phyloP scores from a whole-genome alignment of 2,113 vertebrate genomes.

The Struthio camelus region DNA sequence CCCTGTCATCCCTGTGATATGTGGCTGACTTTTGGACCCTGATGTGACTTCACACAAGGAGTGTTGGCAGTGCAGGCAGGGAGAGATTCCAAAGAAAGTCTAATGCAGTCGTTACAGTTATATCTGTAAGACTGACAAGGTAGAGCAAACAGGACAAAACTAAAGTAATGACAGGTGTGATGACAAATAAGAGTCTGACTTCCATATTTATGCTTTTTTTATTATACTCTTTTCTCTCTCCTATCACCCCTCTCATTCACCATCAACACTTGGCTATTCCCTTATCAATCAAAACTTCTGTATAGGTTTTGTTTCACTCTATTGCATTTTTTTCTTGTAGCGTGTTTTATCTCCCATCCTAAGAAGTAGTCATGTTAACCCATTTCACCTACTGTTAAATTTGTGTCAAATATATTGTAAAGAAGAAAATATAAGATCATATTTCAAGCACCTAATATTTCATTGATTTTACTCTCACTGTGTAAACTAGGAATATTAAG shows the following conservation, averaged over 20 bases:
- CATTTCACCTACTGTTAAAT: neutral
- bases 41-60: neutral
- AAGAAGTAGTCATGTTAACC: neutral
- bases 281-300: neutral
- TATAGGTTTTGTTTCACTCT: neutral
- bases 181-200: neutral
- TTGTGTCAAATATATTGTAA: neutral
- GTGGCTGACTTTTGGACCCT: rapidly evolving
- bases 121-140: neutral
- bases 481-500: neutral
- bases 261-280: neutral
- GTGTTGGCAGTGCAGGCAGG: neutral
- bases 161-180: neutral
- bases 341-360: neutral
- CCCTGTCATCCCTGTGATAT: neutral
- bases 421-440: neutral
- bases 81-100: neutral
- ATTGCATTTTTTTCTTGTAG: neutral
- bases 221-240: neutral
- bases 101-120: neutral
- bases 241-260: neutral
- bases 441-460: conserved; percentile 11
- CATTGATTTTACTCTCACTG: neutral
- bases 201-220: neutral
- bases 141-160: neutral